Conservation (phyloP, 2,888 invertebrate genomes). For the Amorpha juglandis region DNA sequence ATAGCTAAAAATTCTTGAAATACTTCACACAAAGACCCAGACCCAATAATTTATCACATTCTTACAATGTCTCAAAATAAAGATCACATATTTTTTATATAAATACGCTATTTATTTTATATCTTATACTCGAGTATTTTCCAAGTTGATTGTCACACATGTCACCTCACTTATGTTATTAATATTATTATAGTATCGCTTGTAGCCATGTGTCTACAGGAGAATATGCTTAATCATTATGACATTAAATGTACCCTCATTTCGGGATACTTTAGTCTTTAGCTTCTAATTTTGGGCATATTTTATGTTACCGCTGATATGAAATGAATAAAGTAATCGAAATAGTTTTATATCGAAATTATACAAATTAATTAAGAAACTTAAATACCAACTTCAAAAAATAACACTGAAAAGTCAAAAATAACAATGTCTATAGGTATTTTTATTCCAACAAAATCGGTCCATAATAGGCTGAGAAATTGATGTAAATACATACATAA, state of each 20-base stretch:
- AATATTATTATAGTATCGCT: background rate
- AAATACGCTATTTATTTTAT: background rate
- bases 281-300: too few species aligned
- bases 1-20: background rate
- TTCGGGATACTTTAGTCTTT: too few species aligned
- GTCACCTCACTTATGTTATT: background rate
- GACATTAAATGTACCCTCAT: background rate
- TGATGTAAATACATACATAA: too few species aligned
- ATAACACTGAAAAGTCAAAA: too few species aligned
- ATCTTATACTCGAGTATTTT: background rate
- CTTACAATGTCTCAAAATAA: background rate
- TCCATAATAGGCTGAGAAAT: too few species aligned
- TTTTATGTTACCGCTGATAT: too few species aligned
- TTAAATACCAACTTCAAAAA: too few species aligned
- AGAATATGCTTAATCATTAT: background rate
- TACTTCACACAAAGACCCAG: background rate
- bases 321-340: too few species aligned
- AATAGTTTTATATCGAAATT: too few species aligned
- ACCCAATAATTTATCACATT: background rate
- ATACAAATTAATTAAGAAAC: too few species aligned
- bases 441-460: too few species aligned
- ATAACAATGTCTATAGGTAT: too few species aligned
- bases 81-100: background rate
- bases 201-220: background rate
- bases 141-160: background rate